A percentile compares a stretch with the other conserved stretches of the same genome.
phyloP scores from a whole-genome alignment of 1,140 invertebrate genomes.

The Drosophila nebulosa region DNA sequence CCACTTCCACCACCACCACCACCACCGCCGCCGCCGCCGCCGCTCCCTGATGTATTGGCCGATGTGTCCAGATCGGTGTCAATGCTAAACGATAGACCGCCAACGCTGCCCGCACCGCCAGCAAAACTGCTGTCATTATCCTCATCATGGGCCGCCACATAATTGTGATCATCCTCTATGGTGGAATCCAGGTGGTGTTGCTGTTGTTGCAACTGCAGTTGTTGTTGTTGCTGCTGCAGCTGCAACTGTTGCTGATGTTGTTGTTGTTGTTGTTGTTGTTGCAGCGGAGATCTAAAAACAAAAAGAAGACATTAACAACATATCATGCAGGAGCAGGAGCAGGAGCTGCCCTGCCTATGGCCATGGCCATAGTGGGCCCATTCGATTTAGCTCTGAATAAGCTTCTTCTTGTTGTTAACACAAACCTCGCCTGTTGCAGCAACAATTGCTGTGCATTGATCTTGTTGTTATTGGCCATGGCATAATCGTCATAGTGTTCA shows the following conservation, averaged over 20 bases:
- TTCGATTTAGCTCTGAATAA: too few species aligned
- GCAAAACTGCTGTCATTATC: slow-evolving; percentile 64
- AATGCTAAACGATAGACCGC: slow-evolving; percentile 42
- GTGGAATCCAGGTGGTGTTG: slow-evolving; percentile 66
- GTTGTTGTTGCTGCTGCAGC: slow-evolving; percentile 16
- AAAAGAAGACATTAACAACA: too few species aligned
- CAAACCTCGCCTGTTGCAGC: slow-evolving; percentile 33
- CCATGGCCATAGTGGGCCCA: too few species aligned
- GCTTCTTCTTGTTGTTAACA: too few species aligned
- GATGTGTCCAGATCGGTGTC: slow-evolving; percentile 60
- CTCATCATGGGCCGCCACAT: slow-evolving; percentile 71
- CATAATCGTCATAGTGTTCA: slow-evolving; percentile 53
- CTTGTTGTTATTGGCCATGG: slow-evolving; percentile 30
- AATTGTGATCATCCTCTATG: slow-evolving; percentile 74
- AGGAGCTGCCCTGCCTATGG: too few species aligned
- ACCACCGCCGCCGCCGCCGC: background rate
- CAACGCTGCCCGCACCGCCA: slow-evolving; percentile 4
- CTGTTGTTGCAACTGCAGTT: slow-evolving; percentile 28
- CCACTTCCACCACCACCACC: background rate
- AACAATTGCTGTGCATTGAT: slow-evolving; percentile 22
- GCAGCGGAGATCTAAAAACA: background rate
- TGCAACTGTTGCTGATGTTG: slow-evolving; percentile 37
- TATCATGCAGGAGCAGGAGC: too few species aligned
- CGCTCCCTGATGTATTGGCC: slow-evolving; percentile 41
- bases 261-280: slow-evolving; percentile 18